A percentile compares a stretch with the other conserved stretches of the same genome.
These are phyloP conservation scores for Porites divaricata DNA, from an alignment of 92 coral and sea anemone species.

Conservation along the genomic window DNA sequence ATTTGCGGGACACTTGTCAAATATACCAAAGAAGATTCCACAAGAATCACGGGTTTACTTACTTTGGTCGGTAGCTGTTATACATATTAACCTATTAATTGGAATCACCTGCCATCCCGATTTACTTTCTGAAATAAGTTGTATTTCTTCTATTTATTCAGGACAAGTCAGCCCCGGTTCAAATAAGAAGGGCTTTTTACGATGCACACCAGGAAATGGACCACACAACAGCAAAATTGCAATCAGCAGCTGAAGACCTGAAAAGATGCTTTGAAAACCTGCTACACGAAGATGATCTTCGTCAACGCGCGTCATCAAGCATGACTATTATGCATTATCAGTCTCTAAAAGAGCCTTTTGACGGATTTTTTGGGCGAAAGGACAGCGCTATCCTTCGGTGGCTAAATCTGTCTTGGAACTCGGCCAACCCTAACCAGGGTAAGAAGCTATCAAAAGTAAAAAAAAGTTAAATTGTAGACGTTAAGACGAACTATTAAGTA, in stretches of 20 bases:
- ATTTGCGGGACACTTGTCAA: too few species aligned
- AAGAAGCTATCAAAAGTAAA: too few species aligned
- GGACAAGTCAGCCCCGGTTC: slow-evolving; percentile 60
- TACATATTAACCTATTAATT: too few species aligned
- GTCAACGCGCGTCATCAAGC: slow-evolving; percentile 37
- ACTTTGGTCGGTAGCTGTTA: too few species aligned
- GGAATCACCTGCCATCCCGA: not conserved
- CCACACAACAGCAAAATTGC: slow-evolving; percentile 63
- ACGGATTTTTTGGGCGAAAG: slow-evolving; percentile 17
- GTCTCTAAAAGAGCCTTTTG: slow-evolving; percentile 45
- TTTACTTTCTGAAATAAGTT: too few species aligned
- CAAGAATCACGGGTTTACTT: too few species aligned
- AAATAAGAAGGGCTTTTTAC: slow-evolving; percentile 67
- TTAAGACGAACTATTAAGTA: too few species aligned
- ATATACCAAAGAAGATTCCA: too few species aligned
- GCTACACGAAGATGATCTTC: slow-evolving; percentile 69
- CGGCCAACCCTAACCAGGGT: slow-evolving; percentile 18
- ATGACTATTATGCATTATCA: slow-evolving; percentile 54
- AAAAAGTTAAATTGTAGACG: too few species aligned
- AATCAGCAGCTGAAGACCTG: slow-evolving; percentile 76
- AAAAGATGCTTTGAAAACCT: slow-evolving; percentile 83
- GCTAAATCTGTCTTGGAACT: slow-evolving; percentile 65
- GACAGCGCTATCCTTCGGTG: slow-evolving; percentile 76
- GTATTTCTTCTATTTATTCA: not conserved
- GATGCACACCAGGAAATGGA: slow-evolving; percentile 80